phyloP scores from a whole-genome alignment of 2,113 vertebrate species.

The Bujurquina vittata region DNA sequence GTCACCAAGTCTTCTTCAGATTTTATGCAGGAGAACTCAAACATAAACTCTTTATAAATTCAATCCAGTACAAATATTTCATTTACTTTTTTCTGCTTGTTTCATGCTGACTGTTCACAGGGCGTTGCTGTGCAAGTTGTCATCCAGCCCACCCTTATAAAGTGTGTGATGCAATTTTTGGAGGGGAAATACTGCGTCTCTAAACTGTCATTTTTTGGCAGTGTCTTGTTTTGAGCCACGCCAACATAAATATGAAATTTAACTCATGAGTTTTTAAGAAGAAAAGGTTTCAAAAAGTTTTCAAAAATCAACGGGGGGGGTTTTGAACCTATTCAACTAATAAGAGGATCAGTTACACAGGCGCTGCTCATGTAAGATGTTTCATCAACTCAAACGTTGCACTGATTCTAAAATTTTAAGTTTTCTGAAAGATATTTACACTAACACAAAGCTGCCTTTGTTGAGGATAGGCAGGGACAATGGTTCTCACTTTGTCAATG shows the following conservation, averaged over 20 bases:
- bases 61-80: too few relatives aligned
- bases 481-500: too few relatives aligned
- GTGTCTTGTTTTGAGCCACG: background rate
- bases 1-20: too few relatives aligned
- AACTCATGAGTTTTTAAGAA: background rate
- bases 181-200: background rate
- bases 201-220: background rate
- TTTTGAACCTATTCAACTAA: background rate
- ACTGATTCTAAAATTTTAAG: background rate
- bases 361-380: background rate
- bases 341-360: too few relatives aligned
- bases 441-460: too few relatives aligned
- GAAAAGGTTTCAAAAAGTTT: background rate
- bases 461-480: too few relatives aligned
- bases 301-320: background rate
- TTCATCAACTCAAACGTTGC: background rate
- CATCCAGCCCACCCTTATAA: too few relatives aligned
- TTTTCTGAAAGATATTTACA: background rate
- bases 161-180: background rate
- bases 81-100: too few relatives aligned
- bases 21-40: too few relatives aligned
- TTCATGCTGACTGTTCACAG: too few relatives aligned
- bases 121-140: background rate
- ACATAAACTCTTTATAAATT: too few relatives aligned
- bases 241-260: background rate